These are phyloP conservation scores for Blera fallax DNA, from an alignment of 2,888 invertebrate genomes.

Conservation along the genomic window DNA sequence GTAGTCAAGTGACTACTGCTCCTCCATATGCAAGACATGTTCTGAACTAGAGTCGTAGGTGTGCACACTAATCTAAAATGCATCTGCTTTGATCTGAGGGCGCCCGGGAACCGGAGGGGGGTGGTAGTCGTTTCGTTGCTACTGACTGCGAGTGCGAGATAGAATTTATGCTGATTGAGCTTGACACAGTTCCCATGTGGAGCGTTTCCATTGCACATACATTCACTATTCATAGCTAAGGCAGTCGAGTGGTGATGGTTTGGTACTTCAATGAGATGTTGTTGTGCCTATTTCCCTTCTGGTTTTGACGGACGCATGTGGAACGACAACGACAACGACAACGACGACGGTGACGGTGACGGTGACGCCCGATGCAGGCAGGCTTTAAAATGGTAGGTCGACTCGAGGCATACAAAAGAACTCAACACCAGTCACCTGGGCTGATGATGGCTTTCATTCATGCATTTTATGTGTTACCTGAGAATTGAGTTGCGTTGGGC, in stretches of 20 bases:
- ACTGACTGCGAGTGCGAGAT: conserved; percentile 55
- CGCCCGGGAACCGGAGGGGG: neutral
- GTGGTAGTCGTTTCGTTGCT: neutral
- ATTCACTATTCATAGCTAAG: conserved; percentile 57
- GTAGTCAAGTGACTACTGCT: conserved; percentile 54
- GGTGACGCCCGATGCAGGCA: neutral
- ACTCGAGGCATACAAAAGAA: conserved; percentile 2
- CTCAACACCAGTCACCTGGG: conserved; percentile 12
- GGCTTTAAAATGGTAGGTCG: conserved; percentile 32
- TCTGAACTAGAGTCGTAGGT: conserved; percentile 1
- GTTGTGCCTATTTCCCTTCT: conserved; percentile 57
- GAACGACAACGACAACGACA: conserved; percentile 12
- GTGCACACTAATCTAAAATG: conserved; percentile 27
- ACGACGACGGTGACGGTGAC: neutral
- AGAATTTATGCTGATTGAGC: conserved; percentile 73
- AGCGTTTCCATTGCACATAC: conserved; percentile 65
- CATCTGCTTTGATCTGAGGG: conserved; percentile 44
- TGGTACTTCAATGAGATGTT: conserved; percentile 41
- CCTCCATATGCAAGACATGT: conserved; percentile 4
- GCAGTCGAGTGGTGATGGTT: neutral
- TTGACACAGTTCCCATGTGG: conserved; percentile 73
- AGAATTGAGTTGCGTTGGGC: conserved; percentile 36
- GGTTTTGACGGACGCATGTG: conserved; percentile 58
- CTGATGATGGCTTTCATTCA: conserved; percentile 57
- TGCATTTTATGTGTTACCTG: conserved; percentile 50